A percentile compares a stretch with the other conserved stretches of the same genome.
These are phyloP conservation scores for Plagiodera versicolora DNA, from an alignment of 2,888 invertebrate genomes.

Conservation along the genomic window DNA sequence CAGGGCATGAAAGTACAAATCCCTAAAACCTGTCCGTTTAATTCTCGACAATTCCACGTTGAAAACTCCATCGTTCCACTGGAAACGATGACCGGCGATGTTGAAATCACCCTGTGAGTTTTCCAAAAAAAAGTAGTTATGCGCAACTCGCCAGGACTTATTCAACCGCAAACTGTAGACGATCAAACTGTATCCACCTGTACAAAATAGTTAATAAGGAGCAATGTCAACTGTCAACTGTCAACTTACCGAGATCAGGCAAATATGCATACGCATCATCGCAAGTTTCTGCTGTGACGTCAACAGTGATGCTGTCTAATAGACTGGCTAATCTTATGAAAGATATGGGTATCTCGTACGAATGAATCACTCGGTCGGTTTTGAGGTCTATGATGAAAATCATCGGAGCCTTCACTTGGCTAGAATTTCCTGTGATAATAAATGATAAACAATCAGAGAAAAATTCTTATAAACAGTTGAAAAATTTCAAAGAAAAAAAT, in stretches of 20 bases:
- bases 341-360: conserved; percentile 60
- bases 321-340: conserved; percentile 57
- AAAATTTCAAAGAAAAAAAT: conserved; percentile 6
- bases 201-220: neutral
- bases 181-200: conserved; percentile 60
- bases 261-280: conserved; percentile 70
- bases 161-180: conserved; percentile 48
- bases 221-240: too few species aligned
- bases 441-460: neutral
- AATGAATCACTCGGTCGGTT: conserved; percentile 62
- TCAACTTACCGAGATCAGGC: conserved; percentile 58
- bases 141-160: conserved; percentile 66
- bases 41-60: conserved; percentile 65
- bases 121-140: conserved; percentile 75
- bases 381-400: conserved; percentile 69
- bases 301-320: conserved; percentile 70
- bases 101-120: conserved; percentile 67
- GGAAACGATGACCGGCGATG: conserved; percentile 69
- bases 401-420: conserved; percentile 61
- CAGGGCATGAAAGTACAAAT: conserved; percentile 76
- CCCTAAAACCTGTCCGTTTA: conserved; percentile 59
- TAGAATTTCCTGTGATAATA: conserved; percentile 51
- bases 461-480: too few species aligned
- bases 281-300: conserved; percentile 63
- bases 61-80: conserved; percentile 80